Evolutionary conservation across 2,797 vertebrate species (phyloP).

Genomic region (Pteronotus mesoamericanus): DNA sequence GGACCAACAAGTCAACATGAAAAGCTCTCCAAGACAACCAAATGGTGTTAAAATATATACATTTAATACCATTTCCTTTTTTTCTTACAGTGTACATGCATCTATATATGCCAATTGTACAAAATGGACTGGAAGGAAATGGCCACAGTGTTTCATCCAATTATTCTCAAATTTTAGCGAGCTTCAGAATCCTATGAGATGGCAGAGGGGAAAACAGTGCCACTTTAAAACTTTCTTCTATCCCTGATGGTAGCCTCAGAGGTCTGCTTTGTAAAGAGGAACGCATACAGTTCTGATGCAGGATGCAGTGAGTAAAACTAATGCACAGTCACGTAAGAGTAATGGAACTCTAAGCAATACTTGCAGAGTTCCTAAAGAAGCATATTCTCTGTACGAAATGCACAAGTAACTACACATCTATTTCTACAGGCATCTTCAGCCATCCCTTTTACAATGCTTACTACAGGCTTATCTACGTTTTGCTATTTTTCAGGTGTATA

Average conservation of each 20-base stretch:
- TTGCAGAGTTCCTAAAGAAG: background rate
- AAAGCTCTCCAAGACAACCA: background rate
- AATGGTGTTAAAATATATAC: background rate
- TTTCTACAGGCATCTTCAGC: background rate
- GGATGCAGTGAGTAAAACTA: background rate
- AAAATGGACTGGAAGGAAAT: background rate
- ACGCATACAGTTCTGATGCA: background rate
- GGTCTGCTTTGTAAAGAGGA: background rate
- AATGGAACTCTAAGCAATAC: background rate
- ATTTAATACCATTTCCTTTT: background rate
- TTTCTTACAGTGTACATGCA: background rate
- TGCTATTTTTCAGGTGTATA: background rate
- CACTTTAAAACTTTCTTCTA: background rate
- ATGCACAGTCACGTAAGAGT: background rate
- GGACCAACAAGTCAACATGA: background rate
- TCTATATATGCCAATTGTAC: background rate
- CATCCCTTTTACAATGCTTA: background rate
- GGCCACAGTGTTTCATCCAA: background rate
- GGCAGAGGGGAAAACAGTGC: background rate
- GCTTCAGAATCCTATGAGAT: background rate
- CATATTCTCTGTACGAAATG: background rate
- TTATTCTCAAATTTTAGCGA: background rate
- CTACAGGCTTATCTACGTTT: background rate
- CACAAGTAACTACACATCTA: background rate
- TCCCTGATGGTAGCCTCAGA: background rate